Evolutionary conservation across 1,140 invertebrate species (phyloP).

Genomic region (Mya arenaria): DNA sequence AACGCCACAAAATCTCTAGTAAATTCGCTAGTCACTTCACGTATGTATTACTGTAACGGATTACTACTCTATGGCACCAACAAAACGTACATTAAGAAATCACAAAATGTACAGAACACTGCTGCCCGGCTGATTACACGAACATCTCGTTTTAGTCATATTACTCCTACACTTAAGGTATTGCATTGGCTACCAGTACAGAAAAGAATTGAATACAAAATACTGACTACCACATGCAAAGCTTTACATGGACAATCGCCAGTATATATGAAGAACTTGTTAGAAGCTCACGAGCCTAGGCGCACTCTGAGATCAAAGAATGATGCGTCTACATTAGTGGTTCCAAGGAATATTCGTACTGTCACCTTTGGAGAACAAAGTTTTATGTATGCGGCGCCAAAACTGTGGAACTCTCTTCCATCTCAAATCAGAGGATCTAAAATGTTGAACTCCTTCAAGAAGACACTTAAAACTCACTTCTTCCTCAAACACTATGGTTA

Average conservation of each 20-base stretch:
- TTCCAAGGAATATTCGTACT: slow-evolving; percentile 1
- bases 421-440: neutral
- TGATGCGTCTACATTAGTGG: neutral
- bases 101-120: too few species aligned
- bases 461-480: neutral
- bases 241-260: neutral
- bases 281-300: neutral
- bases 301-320: slow-evolving; percentile 7
- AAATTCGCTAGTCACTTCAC: neutral
- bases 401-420: slow-evolving; percentile 11
- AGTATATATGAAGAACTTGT: neutral
- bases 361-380: neutral
- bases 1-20: slow-evolving; percentile 11
- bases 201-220: neutral
- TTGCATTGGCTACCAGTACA: neutral
- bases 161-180: neutral
- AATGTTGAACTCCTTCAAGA: slow-evolving; percentile 1
- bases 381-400: neutral
- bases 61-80: neutral
- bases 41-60: slow-evolving; percentile 2
- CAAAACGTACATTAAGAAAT: too few species aligned
- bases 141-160: neutral
- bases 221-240: neutral
- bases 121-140: too few species aligned
- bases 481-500: too few species aligned